Conservation (phyloP, 2,113 vertebrate species). For the Bombycilla garrulus region DNA sequence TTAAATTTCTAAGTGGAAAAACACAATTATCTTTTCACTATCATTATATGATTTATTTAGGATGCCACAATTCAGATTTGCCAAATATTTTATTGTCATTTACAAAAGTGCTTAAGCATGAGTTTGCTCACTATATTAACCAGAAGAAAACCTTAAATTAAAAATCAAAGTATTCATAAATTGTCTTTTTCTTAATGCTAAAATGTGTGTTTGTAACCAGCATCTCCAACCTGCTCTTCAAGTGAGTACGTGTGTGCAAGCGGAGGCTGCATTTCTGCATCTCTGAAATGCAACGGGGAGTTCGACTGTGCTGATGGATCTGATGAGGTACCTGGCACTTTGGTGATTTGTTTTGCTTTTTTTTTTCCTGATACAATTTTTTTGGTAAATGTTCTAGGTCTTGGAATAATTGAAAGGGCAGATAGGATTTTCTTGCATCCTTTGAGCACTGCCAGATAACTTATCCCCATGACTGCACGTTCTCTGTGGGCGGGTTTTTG, state of each 20-base stretch:
- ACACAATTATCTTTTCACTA: background rate
- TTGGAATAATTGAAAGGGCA: background rate
- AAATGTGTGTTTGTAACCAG: constrained; percentile 73
- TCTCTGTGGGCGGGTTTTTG: background rate
- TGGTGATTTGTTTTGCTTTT: background rate
- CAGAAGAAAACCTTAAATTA: background rate
- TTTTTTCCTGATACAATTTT: background rate
- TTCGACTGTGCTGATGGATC: constrained; percentile 93
- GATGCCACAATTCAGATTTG: background rate
- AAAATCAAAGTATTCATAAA: background rate
- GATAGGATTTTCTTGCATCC: background rate
- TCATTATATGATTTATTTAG: background rate
- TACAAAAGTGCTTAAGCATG: fast-evolving
- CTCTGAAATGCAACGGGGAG: constrained; percentile 90
- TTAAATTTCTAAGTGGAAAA: background rate
- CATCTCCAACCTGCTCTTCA: constrained; percentile 88
- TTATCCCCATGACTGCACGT: fast-evolving
- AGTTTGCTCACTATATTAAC: background rate
- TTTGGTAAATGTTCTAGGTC: background rate
- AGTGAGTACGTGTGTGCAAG: constrained; percentile 91
- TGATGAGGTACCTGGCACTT: constrained; percentile 85
- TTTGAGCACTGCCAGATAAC: background rate
- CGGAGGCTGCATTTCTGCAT: constrained; percentile 89
- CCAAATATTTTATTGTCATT: background rate
- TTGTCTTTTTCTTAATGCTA: background rate